Percentiles rank a stretch among this genome's conserved stretches.
Conservation (phyloP, 1,140 invertebrate genomes). For the Pectinophora gossypiella region DNA sequence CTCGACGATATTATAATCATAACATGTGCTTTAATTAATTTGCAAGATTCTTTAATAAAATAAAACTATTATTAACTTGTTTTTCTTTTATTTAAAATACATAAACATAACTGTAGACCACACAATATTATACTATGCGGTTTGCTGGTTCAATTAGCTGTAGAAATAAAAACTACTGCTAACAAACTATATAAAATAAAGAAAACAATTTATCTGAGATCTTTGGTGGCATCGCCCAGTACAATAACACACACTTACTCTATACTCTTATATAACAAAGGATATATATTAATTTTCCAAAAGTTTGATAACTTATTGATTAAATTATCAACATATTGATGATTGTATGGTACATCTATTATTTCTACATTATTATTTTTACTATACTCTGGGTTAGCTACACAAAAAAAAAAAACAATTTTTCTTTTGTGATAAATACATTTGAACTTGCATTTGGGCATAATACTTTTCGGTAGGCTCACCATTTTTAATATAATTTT, state of each 20-base stretch:
- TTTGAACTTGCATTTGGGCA: constrained; percentile 18
- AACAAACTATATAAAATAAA: background rate
- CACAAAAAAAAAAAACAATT: constrained; percentile 19
- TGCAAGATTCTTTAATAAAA: constrained; percentile 37
- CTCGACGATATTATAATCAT: constrained; percentile 24
- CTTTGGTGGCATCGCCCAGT: background rate
- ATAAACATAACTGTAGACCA: background rate
- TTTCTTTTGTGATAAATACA: constrained; percentile 23
- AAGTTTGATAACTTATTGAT: no score
- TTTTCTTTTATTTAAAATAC: background rate
- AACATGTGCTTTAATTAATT: constrained; percentile 36
- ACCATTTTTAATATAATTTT: constrained; percentile 28
- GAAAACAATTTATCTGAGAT: background rate
- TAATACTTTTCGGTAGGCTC: constrained; percentile 26
- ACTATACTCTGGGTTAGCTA: constrained; percentile 10
- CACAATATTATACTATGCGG: background rate
- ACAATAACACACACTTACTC: background rate
- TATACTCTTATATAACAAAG: constrained; percentile 13
- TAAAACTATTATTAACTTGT: background rate
- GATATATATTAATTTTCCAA: constrained; percentile 17
- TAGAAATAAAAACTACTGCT: background rate
- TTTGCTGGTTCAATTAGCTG: background rate
- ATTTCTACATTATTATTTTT: constrained; percentile 13
- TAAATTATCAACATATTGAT: constrained; percentile 6
- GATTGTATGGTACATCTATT: constrained; percentile 6